Base-by-base conservation (phyloP, 2,888 invertebrate species). In the Lithophane semibrunnea region DNA sequence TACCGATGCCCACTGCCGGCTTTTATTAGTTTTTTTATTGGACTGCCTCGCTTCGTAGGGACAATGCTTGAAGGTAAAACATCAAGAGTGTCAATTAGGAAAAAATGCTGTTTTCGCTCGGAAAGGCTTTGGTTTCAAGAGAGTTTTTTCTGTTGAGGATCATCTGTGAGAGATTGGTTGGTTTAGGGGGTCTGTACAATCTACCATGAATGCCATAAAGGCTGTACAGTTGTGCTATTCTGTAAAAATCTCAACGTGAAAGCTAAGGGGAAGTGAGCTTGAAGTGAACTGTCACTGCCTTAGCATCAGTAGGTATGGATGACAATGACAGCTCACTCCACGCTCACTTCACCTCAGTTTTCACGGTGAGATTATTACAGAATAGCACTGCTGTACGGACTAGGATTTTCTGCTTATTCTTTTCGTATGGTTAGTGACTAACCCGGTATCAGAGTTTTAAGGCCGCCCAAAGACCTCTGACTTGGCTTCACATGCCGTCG, bases 21-120 rank as follows among this genome's bases (percentile, higher is more conserved):
- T 92, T 90, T 89, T 89, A 90, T 91, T 89, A 85, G 87, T 88
- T 91, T 91, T 92, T 94, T 94, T 94, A 91, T 89, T 88, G 77
- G 82, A 78, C 73, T 80, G 88, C 76, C 76, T 80, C 80, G 81
- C 85, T 76, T 80, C 83, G 70, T 71, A 70, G 49, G 78, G 82
- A 86, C 88, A 86, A 87, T 86, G 86, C 75, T 73, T 68, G 77
- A 68, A 84, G 81, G 78, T 77, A 84, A 66, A 77, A 72, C 47
- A 70, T 73, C 49, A 37, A 29, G 29, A 77, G 71, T 85, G 85
- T 82, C 88, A 88, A 88, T 88, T 88, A 85, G 66, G 77, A 83
- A 83, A 86, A 88, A 88, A 82, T 77, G 70, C 37, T 79, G 77
- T 75, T 68, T 73, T 73, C 54, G 67, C 63, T 73, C n/a, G 8